Conservation (phyloP, 2,797 vertebrate genomes). For the Trachops cirrhosus region DNA sequence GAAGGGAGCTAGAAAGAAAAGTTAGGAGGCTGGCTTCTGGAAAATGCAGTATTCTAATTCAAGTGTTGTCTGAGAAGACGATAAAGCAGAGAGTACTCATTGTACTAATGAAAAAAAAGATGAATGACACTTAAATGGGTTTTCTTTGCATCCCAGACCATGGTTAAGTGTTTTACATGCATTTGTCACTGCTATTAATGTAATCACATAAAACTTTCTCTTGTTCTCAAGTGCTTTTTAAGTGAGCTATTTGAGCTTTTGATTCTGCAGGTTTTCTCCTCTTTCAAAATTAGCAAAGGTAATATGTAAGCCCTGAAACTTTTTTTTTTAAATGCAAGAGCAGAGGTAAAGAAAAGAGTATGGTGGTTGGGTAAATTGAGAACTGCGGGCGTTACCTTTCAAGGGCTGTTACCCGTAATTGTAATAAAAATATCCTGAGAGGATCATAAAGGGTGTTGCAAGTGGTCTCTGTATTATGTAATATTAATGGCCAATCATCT, state of each 20-base stretch:
- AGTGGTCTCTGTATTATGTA: slow-evolving; percentile 54
- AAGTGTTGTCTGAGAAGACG: slow-evolving; percentile 40
- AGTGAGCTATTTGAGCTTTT: slow-evolving; percentile 66
- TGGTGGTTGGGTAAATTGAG: slow-evolving; percentile 56
- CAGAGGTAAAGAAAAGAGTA: slow-evolving; percentile 56
- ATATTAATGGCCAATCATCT: slow-evolving; percentile 57
- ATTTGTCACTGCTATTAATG: slow-evolving; percentile 75
- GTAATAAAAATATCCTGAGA: slow-evolving; percentile 74
- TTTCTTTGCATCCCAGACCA: slow-evolving; percentile 56
- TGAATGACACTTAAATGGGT: slow-evolving; percentile 69
- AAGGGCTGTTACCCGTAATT: slow-evolving; percentile 50
- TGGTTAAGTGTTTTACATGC: slow-evolving; percentile 71
- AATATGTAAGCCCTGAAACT: slow-evolving; percentile 30
- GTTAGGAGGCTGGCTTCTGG: background rate
- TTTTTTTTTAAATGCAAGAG: slow-evolving; percentile 62
- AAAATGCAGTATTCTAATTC: slow-evolving; percentile 54
- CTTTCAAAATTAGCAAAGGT: slow-evolving; percentile 71
- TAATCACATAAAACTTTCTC: slow-evolving; percentile 72
- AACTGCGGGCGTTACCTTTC: slow-evolving; percentile 26
- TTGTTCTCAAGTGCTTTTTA: slow-evolving; percentile 63
- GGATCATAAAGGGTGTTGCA: slow-evolving; percentile 51
- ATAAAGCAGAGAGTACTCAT: slow-evolving; percentile 45
- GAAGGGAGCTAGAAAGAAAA: background rate
- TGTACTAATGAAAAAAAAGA: slow-evolving; percentile 68
- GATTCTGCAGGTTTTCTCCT: slow-evolving; percentile 71